Conservation (phyloP, 2,113 vertebrate species). For the Lagopus muta region DNA sequence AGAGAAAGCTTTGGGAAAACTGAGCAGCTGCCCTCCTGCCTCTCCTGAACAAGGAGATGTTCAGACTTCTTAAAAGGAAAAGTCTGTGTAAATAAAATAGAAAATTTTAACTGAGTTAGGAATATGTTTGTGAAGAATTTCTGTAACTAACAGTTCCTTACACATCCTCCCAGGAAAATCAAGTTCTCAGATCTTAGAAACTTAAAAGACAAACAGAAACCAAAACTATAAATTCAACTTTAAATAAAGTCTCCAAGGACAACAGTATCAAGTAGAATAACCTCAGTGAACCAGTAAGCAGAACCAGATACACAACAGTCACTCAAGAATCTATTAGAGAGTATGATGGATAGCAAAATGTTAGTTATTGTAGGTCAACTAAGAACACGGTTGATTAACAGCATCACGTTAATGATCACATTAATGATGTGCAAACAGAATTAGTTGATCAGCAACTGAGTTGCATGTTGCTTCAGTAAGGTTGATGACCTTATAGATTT, state of each 20-base stretch:
- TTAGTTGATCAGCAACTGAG: neutral
- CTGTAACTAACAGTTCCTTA: neutral
- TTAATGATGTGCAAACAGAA: neutral
- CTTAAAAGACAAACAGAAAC: neutral
- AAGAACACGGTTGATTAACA: neutral
- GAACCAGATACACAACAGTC: neutral
- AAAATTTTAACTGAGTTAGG: neutral
- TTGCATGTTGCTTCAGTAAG: neutral
- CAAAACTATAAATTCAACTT: neutral
- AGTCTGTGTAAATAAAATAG: neutral
- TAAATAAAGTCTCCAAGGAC: neutral
- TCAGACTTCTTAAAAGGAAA: neutral
- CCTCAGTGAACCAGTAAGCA: neutral
- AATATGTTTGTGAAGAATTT: neutral
- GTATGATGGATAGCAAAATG: neutral
- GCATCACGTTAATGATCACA: neutral
- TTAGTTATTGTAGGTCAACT: neutral
- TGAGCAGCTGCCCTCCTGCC: neutral
- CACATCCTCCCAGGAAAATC: neutral
- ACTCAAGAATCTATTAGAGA: neutral
- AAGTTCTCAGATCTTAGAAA: neutral
- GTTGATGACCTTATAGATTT: constrained; percentile 16
- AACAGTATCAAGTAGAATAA: neutral
- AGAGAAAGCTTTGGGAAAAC: neutral
- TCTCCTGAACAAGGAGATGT: neutral